Base-by-base conservation (phyloP, 2,113 vertebrate species). In the Ursus arctos region DNA sequence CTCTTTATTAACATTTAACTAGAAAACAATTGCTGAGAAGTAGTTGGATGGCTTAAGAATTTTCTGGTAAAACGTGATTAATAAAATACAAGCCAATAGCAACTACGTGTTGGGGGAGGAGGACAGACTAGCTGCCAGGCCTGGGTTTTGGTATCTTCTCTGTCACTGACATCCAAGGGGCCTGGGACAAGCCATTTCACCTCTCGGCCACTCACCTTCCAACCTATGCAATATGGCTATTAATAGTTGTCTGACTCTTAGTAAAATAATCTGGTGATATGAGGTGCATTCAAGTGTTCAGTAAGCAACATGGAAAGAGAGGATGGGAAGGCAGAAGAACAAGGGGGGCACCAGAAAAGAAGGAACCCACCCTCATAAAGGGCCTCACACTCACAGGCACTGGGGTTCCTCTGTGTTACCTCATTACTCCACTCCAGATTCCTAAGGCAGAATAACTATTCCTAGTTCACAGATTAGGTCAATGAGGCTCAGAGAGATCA, bases 41-140 rank as follows among this genome's bases (percentile, higher is more conserved):
- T 33, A 28, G 57, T 18, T 59, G 57, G 65, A 90, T 90, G 61
- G 9, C n/a, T 28, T 65, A 43, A 95, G 83, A 59, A 43, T 65
- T 85, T 95, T 49, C 83, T 82, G 83, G 49, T 36, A 95, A 94
- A 93, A 67, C 10, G 63, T n/a, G 47, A 83, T 89, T 77, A 49
- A 95, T 67, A 57, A 89, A 81, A 80, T 24, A 55, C 67, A 59
- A 71, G 22, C 31, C 40, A 49, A 14, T 7, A 16, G 53, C 55
- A 55, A 6, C 55, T 16, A 28, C 9, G 55, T 13, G 26, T 33
- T 31, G 14, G 40, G 74, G 8, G 86, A 76, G 33, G 40, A 12
- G 4, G 61, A 9, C 4, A 13, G 26, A 3, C 26, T 28, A 49
- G 69, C 65, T 24, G 13, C n/a, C 77, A 53, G 22, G 11, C 28